phyloP scores from a whole-genome alignment of 1,140 invertebrate genomes.

The Brachionus calyciflorus region DNA sequence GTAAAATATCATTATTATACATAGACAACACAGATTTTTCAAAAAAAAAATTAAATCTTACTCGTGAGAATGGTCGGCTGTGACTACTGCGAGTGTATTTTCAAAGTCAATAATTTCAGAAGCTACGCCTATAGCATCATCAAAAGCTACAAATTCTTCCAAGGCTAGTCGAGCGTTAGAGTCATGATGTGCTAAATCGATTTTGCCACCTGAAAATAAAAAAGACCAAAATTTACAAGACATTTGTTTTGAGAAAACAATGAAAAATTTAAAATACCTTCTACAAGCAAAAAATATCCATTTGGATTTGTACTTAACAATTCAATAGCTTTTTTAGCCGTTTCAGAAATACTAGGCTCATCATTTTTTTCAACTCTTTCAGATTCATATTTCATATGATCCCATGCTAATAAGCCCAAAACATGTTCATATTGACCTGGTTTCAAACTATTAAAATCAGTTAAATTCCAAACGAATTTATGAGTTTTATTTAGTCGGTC shows the following conservation, averaged over 20 bases:
- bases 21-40: too few species aligned
- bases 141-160: conserved; percentile 74
- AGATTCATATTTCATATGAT: conserved; percentile 73
- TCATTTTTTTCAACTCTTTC: conserved; percentile 62
- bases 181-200: conserved; percentile 82
- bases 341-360: conserved; percentile 71
- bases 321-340: conserved; percentile 80
- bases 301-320: conserved; percentile 74
- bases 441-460: neutral
- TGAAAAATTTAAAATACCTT: conserved; percentile 69
- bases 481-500: neutral
- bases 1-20: too few species aligned
- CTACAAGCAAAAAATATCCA: conserved; percentile 83
- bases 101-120: neutral
- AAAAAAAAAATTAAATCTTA: conserved; percentile 10
- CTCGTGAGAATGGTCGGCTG: conserved; percentile 74
- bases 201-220: conserved; percentile 65
- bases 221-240: neutral
- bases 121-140: conserved; percentile 65
- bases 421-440: neutral
- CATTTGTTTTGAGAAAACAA: neutral
- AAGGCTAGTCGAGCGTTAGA: conserved; percentile 75
- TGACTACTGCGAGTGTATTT: conserved; percentile 82
- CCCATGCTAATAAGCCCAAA: conserved; percentile 61
- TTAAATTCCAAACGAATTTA: neutral